Evolutionary conservation across 2,797 vertebrate species (phyloP).

Genomic region (Apogon hyalosoma): DNA sequence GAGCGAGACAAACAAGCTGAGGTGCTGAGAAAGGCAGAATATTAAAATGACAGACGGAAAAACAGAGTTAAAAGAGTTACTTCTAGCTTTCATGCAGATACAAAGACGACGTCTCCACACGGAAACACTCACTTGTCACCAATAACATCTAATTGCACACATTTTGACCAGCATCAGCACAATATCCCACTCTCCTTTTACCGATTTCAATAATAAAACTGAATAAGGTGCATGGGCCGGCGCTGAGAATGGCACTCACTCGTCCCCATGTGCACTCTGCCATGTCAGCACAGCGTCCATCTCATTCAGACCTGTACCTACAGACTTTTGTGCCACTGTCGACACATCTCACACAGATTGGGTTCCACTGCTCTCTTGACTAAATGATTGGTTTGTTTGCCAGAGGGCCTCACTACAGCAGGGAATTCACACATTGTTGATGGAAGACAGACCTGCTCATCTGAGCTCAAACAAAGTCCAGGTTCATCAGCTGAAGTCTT

Average conservation of each 20-base stretch:
- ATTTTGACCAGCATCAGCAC: not conserved
- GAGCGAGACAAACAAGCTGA: constrained; percentile 12
- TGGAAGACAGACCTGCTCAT: constrained; percentile 39
- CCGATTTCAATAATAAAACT: constrained; percentile 5
- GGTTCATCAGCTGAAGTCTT: constrained; percentile 5
- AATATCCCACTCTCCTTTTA: not conserved
- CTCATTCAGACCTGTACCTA: constrained; percentile 41
- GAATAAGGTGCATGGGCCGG: not conserved
- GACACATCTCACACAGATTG: constrained; percentile 70
- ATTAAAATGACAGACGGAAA: constrained; percentile 7
- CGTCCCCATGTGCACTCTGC: constrained; percentile 39
- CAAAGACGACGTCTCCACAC: constrained; percentile 6
- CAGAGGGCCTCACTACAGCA: constrained; percentile 42
- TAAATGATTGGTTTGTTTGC: constrained; percentile 71
- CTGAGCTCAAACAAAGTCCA: constrained; percentile 26
- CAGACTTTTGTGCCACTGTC: constrained; percentile 64
- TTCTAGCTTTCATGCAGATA: constrained; percentile 26
- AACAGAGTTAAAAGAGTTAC: constrained; percentile 25
- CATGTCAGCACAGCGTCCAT: constrained; percentile 63
- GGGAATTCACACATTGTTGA: constrained; percentile 53
- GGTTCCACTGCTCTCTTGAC: constrained; percentile 56
- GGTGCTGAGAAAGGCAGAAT: constrained; percentile 15
- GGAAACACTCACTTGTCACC: constrained; percentile 5
- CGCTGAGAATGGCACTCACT: constrained; percentile 17
- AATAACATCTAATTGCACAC: constrained; percentile 1